These are phyloP conservation scores for Microtus pennsylvanicus DNA, from an alignment of 2,113 vertebrate species.

Conservation along the genomic window DNA sequence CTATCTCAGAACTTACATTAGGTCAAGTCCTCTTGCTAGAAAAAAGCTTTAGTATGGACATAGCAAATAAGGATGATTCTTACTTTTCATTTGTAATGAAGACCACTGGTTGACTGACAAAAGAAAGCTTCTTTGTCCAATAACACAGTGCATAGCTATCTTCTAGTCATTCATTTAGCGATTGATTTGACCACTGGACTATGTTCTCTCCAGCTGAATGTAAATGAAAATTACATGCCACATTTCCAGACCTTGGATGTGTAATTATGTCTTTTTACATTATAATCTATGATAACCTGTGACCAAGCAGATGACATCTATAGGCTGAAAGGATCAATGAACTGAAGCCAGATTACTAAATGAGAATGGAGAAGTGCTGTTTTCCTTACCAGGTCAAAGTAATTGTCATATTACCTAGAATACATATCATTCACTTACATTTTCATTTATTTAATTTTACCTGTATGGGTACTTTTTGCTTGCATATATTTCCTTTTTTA, in stretches of 20 bases:
- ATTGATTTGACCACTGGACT: not conserved
- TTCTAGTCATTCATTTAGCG: not conserved
- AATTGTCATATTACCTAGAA: not conserved
- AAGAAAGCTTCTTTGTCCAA: not conserved
- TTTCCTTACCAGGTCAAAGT: not conserved
- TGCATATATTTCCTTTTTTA: not conserved
- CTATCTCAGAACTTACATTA: constrained; percentile 1
- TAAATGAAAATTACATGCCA: not conserved
- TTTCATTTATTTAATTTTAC: not conserved
- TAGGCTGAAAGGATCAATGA: not conserved
- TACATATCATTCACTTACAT: not conserved
- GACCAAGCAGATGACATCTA: not conserved
- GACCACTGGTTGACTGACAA: not conserved
- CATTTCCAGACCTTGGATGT: not conserved
- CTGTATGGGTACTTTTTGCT: not conserved
- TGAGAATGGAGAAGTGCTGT: not conserved
- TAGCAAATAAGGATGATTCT: not conserved
- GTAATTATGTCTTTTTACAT: not conserved
- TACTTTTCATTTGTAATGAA: not conserved
- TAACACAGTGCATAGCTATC: not conserved
- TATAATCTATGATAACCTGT: not conserved
- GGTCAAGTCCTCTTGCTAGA: not conserved
- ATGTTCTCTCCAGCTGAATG: not conserved
- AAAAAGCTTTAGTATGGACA: constrained; percentile 9
- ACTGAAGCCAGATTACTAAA: constrained; percentile 12